Base-by-base conservation (phyloP, 2,888 invertebrate species). In the Ectemnius lituratus region DNA sequence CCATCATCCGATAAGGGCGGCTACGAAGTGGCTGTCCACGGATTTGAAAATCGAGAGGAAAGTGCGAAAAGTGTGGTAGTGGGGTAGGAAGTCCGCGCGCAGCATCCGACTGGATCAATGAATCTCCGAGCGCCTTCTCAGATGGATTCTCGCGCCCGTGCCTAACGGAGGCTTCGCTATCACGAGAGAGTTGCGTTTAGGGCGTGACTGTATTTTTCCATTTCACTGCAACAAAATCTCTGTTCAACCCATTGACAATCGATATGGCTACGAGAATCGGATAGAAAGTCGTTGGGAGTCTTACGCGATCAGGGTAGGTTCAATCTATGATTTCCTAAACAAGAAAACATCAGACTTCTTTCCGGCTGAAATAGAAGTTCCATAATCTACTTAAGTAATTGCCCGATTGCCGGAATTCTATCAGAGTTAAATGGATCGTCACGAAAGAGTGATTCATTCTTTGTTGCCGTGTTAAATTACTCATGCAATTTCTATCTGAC, bases 61-160 rank as follows among this genome's bases (percentile, higher is more conserved):
- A 59, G 27, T 13, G 20, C 45, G 62, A 65, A 72, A 76, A 73
- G 64, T 14, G 46, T 72, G 67, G 59, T 73, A 74, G 81, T 70
- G 79, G 77, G 81, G 79, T 37, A 66, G 73, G 60, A 49, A 68
- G 70, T 78, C 73, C 72, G 68, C 79, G 87, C 87, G 87, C 87
- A 87, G 87, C 87, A 87, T 87, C 87, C 87, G 75, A 84, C 77
- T 74, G 86, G 87, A 87, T 87, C 87, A 83, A 87, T 87, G 87
- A 85, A 76, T 80, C 76, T 70, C 72, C 71, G 73, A 66, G 67
- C 68, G 67, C 71, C 69, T 65, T 67, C 78, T 70, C 78, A 78
- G 75, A 74, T 83, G 71, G 67, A 73, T 68, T 70, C 67, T 67
- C 65, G 73, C 71, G 75, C 67, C 71, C 73, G 63, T 52, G 73